Conservation (phyloP, 2,888 invertebrate species). For the Hecatera dysodea region DNA sequence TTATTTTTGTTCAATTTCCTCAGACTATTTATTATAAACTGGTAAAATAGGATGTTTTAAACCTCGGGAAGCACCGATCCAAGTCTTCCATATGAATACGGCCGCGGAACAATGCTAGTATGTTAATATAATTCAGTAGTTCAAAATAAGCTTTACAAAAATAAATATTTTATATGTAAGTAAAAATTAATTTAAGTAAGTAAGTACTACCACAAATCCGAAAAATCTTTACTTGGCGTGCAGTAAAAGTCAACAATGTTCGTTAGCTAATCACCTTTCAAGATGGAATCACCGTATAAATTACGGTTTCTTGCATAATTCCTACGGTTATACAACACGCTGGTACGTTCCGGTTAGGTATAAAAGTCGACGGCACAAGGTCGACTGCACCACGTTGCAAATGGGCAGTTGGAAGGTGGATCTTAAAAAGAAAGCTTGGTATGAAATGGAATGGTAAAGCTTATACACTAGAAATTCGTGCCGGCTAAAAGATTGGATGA, state of each 20-base stretch:
- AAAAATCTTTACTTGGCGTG: not conserved
- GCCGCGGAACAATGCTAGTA: too few species aligned
- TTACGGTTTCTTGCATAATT: constrained; percentile 41
- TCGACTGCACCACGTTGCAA: constrained; percentile 13
- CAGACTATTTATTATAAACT: too few species aligned
- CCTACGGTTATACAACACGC: constrained; percentile 43
- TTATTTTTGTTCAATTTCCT: too few species aligned
- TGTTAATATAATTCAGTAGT: too few species aligned
- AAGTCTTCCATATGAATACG: too few species aligned
- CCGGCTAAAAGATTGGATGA: not conserved
- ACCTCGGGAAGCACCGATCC: too few species aligned
- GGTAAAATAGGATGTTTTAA: too few species aligned
- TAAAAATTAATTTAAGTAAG: too few species aligned
- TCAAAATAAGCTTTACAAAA: too few species aligned
- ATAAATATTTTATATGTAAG: too few species aligned
- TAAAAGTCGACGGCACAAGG: constrained; percentile 44
- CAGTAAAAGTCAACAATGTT: not conserved
- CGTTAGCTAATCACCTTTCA: constrained; percentile 34
- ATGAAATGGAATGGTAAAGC: not conserved
- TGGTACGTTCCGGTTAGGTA: constrained; percentile 47
- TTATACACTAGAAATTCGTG: not conserved
- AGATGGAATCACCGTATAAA: constrained; percentile 31
- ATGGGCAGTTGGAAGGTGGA: not conserved
- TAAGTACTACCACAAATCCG: not conserved
- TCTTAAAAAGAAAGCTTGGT: constrained; percentile 20